Evolutionary conservation across 2,113 vertebrate species (phyloP), one percentile per base, ranked within the genome.

Genomic region (Empidonax traillii): DNA sequence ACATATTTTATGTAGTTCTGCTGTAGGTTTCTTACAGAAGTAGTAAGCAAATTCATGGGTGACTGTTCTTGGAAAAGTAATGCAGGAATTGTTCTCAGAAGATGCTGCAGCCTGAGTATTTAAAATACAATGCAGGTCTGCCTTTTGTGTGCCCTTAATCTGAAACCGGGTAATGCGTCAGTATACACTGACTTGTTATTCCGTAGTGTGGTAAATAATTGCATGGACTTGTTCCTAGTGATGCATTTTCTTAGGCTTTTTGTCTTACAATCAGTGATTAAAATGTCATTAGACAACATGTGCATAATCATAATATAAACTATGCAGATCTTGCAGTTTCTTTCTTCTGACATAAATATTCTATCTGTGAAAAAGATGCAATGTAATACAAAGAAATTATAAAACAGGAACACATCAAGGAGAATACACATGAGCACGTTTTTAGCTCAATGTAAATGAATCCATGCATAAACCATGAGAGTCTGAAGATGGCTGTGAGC

Each of bases 61-160:
- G 69, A 44, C 35, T 82, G 55, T 51, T 56, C 65, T 86, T 80
- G 59, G 55, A 30, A 67, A 88, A 84, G 35, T 52, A 85, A 61
- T 39, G 39, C 46, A 80, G 53, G 76, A 63, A 47, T 86, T 86
- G 51, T 62, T 56, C 63, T 94, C 78, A 61, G 56, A 10, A 41
- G n/a, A 24, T 68, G 67, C 49, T 89, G 87, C 33, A 87, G 79
- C 39, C 24, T 66, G 77, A 27, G 10, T 52, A 35, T 85, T 97
- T 89, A 95, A 91, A 65, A 93, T 58, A 85, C 53, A 74, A 23
- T 88, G 95, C 91, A 78, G 87, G 78, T 93, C 81, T 96, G 85
- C 73, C 90, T 96, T 94, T 95, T 91, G 61, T 88, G 59, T 94
- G 88, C 25, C 96, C 86, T 96, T 93, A 68, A 91, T 93, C 93